These are phyloP conservation scores for Drosophila lacicola DNA, from an alignment of 2,888 invertebrate species.

Conservation along the genomic window DNA sequence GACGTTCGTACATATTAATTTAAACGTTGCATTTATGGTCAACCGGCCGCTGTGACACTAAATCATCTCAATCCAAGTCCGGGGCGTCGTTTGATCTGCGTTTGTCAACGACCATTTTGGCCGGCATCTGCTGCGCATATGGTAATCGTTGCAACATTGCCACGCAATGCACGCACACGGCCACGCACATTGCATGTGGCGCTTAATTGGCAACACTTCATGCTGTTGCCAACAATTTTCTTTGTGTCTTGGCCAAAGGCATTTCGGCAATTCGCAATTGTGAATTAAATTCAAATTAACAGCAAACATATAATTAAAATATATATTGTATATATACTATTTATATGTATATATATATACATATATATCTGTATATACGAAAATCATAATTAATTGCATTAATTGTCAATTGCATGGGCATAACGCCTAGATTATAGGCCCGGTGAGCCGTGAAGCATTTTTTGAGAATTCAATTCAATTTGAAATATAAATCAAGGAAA, in stretches of 20 bases:
- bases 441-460: constrained; percentile 8
- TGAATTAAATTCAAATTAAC: constrained; percentile 46
- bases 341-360: not conserved
- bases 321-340: not conserved
- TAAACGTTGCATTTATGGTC: constrained; percentile 66
- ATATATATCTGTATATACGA: not conserved
- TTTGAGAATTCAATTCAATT: constrained; percentile 62
- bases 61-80: constrained; percentile 64
- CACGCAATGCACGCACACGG: constrained; percentile 29
- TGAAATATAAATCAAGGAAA: constrained; percentile 75
- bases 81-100: constrained; percentile 54
- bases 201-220: constrained; percentile 68
- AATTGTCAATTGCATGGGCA: constrained; percentile 30
- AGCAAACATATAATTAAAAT: not conserved
- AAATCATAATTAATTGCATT: constrained; percentile 40
- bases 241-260: not conserved
- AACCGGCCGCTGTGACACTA: constrained; percentile 55
- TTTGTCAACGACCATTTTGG: constrained; percentile 51
- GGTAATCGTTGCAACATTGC: constrained; percentile 60
- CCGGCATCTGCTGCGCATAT: constrained; percentile 51
- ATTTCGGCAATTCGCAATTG: constrained; percentile 9
- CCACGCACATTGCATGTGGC: constrained; percentile 34
- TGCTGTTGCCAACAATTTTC: constrained; percentile 25
- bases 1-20: constrained; percentile 79
- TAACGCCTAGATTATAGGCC: constrained; percentile 26